Conservation (phyloP, 2,888 invertebrate species). For the Phrixothrix hirtus region DNA sequence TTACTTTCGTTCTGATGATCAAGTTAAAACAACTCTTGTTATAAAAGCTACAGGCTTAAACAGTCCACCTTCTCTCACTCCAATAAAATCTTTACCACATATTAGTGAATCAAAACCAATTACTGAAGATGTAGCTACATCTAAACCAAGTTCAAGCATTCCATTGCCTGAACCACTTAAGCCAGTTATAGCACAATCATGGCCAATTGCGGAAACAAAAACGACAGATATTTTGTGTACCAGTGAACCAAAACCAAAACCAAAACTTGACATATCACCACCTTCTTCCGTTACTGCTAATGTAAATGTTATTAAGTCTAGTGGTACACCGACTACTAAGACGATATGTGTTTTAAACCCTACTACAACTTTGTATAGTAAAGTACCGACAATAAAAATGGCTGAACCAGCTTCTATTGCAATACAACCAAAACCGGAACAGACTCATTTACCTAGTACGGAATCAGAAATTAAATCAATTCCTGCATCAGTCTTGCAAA, state of each 20-base stretch:
- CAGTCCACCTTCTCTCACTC: constrained; percentile 52
- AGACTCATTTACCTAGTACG: not conserved
- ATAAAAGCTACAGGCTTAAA: constrained; percentile 45
- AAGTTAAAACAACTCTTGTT: constrained; percentile 38
- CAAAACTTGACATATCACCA: not conserved
- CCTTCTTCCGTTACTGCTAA: not conserved
- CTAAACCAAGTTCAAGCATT: constrained; percentile 4
- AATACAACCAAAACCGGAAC: constrained; percentile 2
- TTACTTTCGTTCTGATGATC: constrained; percentile 56
- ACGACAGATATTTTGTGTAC: not conserved
- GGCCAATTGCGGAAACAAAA: constrained; percentile 5
- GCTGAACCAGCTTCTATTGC: constrained; percentile 4
- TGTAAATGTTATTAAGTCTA: not conserved
- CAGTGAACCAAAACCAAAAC: not conserved
- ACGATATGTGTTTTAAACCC: constrained; percentile 1
- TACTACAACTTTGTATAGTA: constrained; percentile 1
- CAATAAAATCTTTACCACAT: constrained; percentile 44
- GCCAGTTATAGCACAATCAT: constrained; percentile 15
- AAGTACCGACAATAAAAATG: constrained; percentile 5
- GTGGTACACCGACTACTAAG: not conserved
- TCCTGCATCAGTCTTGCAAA: constrained; percentile 2
- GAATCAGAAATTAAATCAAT: not conserved
- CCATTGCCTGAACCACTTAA: constrained; percentile 36
- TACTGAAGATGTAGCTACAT: constrained; percentile 2
- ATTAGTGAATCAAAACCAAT: constrained; percentile 5